phyloP scores from a whole-genome alignment of 2,888 invertebrate genomes.

The Monoplex corrugatus region DNA sequence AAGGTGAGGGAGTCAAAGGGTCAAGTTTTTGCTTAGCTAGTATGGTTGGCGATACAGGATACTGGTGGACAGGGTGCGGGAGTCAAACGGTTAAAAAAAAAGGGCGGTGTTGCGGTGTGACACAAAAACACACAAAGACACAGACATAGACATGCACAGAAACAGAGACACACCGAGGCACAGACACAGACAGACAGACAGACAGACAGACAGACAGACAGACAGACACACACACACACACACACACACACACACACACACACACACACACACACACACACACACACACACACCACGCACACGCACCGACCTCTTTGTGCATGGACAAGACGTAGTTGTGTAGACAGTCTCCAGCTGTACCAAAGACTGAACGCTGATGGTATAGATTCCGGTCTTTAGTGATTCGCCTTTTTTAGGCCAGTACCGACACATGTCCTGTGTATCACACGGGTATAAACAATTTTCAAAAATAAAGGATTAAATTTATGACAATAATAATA shows the following conservation, averaged over 20 bases:
- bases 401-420: not conserved
- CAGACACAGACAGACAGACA: not conserved
- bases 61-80: too few relatives aligned
- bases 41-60: too few relatives aligned
- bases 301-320: slow-evolving; percentile 15
- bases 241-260: not conserved
- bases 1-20: too few relatives aligned
- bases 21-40: too few relatives aligned
- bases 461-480: too few relatives aligned
- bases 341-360: not conserved
- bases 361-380: not conserved
- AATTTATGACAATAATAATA: not conserved
- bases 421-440: slow-evolving; percentile 29
- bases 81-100: too few relatives aligned
- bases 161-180: not conserved
- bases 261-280: not conserved
- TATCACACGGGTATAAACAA: not conserved
- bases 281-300: not conserved
- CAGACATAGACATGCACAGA: not conserved
- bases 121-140: not conserved
- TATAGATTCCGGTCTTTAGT: not conserved
- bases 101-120: too few relatives aligned
- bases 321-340: not conserved
- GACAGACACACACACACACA: not conserved
- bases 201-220: not conserved